Conservation (phyloP, 1,140 invertebrate species). For the Euwallacea fornicatus region DNA sequence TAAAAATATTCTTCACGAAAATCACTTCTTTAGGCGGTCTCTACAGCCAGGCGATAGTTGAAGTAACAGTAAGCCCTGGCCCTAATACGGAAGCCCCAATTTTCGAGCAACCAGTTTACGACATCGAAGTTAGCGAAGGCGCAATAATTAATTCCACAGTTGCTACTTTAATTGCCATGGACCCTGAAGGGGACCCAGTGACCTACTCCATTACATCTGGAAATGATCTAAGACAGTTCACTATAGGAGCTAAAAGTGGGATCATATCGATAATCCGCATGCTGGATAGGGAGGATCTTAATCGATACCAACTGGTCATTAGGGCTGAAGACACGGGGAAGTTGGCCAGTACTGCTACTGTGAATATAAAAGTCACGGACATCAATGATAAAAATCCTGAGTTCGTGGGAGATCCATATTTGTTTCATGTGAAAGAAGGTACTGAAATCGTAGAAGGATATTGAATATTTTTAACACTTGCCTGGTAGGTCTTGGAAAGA, state of each 20-base stretch:
- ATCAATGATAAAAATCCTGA: conserved; percentile 89
- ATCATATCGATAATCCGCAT: conserved; percentile 80
- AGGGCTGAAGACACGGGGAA: conserved; percentile 85
- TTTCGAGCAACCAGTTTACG: conserved; percentile 77
- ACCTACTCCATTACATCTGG: conserved; percentile 83
- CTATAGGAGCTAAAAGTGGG: conserved; percentile 78
- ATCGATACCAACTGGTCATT: conserved; percentile 80
- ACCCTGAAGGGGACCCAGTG: conserved; percentile 86
- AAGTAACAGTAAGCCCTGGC: conserved; percentile 77
- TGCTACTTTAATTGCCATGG: conserved; percentile 70
- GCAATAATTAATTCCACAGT: conserved; percentile 84
- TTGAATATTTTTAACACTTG: conserved; percentile 4
- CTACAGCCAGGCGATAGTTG: conserved; percentile 79
- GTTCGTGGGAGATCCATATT: conserved; percentile 76
- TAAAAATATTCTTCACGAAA: background rate
- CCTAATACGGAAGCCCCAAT: conserved; percentile 83
- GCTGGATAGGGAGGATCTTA: conserved; percentile 83
- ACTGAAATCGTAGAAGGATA: background rate
- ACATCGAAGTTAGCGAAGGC: conserved; percentile 85
- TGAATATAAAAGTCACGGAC: conserved; percentile 86
- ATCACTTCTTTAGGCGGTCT: conserved; percentile 58
- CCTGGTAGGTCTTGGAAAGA: conserved; percentile 58
- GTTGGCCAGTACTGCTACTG: conserved; percentile 76
- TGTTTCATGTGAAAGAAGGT: conserved; percentile 80
- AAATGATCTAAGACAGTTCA: conserved; percentile 83